phyloP scores from a whole-genome alignment of 2,797 vertebrate genomes.

The Lutra lutra region DNA sequence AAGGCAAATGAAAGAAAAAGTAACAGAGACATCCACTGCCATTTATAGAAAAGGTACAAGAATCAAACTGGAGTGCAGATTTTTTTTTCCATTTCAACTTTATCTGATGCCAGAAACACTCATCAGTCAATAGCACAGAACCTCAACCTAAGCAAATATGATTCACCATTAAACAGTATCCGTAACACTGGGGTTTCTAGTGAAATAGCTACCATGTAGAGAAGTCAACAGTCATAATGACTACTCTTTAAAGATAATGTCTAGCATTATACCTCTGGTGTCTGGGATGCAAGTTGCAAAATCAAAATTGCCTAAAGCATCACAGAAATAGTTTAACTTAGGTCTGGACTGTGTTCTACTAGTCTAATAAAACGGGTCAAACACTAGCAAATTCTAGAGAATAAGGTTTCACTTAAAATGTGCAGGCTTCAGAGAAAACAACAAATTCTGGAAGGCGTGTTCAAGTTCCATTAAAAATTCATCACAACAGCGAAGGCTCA shows the following conservation, averaged over 20 bases:
- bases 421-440: conserved; percentile 35
- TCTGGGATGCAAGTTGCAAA: neutral
- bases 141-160: neutral
- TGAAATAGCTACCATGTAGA: conserved; percentile 17
- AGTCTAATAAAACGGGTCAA: conserved; percentile 15
- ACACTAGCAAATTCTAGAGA: conserved; percentile 40
- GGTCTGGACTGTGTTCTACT: neutral
- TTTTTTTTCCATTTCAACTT: neutral
- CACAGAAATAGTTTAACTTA: neutral
- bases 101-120: neutral
- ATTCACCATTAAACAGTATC: neutral
- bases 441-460: conserved; percentile 30
- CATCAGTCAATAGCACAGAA: neutral
- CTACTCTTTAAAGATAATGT: neutral
- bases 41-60: neutral
- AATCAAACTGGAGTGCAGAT: neutral
- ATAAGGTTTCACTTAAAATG: conserved; percentile 42
- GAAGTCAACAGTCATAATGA: neutral
- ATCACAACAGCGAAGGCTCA: neutral
- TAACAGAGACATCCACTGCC: neutral
- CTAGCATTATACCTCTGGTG: neutral
- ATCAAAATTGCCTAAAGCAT: neutral
- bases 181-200: neutral
- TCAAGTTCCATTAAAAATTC: conserved; percentile 58
- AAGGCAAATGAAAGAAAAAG: neutral